phyloP scores from a whole-genome alignment of 1,140 invertebrate species.

The Eufriesea mexicana region DNA sequence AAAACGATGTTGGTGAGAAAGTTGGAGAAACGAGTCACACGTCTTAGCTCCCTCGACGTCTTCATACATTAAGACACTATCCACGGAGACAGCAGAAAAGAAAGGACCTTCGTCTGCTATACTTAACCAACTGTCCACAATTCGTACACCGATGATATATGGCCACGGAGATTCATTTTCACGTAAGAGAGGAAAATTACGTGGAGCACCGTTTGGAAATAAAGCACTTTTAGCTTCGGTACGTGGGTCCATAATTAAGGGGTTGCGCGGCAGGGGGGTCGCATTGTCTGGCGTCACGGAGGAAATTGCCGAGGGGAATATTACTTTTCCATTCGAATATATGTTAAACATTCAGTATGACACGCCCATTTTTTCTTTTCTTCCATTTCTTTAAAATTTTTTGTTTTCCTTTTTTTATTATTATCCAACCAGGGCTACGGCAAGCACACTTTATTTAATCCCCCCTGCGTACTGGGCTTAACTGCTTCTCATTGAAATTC shows the following conservation, averaged over 20 bases:
- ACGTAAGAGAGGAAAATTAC: conserved; percentile 21
- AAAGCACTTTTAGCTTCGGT: conserved; percentile 40
- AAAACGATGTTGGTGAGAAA: background rate
- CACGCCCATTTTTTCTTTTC: background rate
- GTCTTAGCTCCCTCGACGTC: background rate
- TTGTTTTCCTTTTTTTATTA: conserved; percentile 18
- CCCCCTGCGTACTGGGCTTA: conserved; percentile 39
- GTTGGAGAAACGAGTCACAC: background rate
- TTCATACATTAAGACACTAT: background rate
- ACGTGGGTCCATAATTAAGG: conserved; percentile 51
- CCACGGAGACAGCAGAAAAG: background rate
- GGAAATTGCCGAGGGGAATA: conserved; percentile 51
- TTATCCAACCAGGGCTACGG: background rate
- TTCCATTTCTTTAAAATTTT: background rate
- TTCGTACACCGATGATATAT: conserved; percentile 35
- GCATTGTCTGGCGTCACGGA: conserved; percentile 44
- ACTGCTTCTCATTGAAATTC: conserved; percentile 62
- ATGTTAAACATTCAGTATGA: conserved; percentile 59
- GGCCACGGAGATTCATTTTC: conserved; percentile 7
- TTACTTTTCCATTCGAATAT: conserved; percentile 64
- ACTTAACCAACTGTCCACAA: conserved; percentile 14
- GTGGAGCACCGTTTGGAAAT: conserved; percentile 10
- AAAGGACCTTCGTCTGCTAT: background rate
- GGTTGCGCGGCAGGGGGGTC: background rate
- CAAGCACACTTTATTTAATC: conserved; percentile 63